Evolutionary conservation across 2,113 vertebrate genomes (phyloP).

Genomic region (Narcine bancroftii): DNA sequence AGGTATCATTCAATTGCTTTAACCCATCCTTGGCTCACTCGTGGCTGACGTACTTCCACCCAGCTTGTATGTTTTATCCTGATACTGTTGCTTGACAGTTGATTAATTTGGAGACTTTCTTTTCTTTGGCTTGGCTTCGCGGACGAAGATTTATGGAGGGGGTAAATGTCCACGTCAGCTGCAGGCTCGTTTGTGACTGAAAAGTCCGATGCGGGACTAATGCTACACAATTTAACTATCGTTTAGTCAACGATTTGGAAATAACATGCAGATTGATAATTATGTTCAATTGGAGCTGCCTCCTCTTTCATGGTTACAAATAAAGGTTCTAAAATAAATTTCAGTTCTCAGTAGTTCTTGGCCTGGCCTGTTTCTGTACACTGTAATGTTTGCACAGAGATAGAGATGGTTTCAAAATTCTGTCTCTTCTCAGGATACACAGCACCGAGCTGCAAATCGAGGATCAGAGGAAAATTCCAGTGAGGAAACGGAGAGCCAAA

Average conservation of each 20-base stretch:
- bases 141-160: no score
- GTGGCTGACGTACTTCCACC: background rate
- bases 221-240: background rate
- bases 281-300: background rate
- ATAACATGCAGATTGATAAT: background rate
- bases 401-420: background rate
- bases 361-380: background rate
- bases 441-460: constrained; percentile 49
- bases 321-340: no score
- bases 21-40: background rate
- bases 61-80: background rate
- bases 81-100: background rate
- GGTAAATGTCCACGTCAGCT: no score
- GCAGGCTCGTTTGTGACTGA: no score
- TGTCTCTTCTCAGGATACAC: constrained; percentile 50
- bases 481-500: constrained; percentile 60
- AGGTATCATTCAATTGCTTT: no score
- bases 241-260: no score
- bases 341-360: background rate
- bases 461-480: constrained; percentile 84
- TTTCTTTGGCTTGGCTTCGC: no score
- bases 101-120: background rate
- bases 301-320: background rate
- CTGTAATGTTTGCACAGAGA: background rate
- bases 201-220: no score